phyloP scores from a whole-genome alignment of 1,140 invertebrate genomes.

The Mesaphorura yosii region DNA sequence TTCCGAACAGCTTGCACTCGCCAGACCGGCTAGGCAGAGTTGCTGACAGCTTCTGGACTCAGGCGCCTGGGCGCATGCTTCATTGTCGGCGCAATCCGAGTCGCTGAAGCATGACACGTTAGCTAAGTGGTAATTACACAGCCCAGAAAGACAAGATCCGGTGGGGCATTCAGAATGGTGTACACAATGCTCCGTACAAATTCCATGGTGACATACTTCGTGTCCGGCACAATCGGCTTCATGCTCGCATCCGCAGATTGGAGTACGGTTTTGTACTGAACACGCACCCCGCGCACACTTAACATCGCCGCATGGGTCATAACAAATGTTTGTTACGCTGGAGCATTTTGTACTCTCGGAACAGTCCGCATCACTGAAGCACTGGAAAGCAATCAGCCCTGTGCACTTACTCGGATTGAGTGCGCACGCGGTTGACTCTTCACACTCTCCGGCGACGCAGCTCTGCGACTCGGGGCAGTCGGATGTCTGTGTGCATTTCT shows the following conservation, averaged over 20 bases:
- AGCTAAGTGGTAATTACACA: no score
- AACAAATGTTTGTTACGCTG: no score
- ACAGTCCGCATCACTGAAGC: conserved; percentile 22
- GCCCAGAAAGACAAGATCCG: no score
- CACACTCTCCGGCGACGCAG: conserved; percentile 68
- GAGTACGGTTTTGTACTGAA: conserved; percentile 55
- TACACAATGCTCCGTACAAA: no score
- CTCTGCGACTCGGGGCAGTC: conserved; percentile 70
- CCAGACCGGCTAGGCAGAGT: no score
- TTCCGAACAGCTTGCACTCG: no score
- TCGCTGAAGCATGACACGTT: conserved; percentile 50
- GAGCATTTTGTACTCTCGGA: conserved; percentile 30
- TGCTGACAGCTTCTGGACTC: no score
- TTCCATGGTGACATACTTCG: no score
- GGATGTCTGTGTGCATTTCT: conserved; percentile 57
- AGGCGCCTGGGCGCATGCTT: conserved; percentile 73
- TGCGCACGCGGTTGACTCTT: conserved; percentile 60
- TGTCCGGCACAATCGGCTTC: conserved; percentile 68
- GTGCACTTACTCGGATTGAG: conserved; percentile 50
- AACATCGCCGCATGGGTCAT: no score
- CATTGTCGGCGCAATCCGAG: conserved; percentile 63
- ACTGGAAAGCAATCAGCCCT: conserved; percentile 35
- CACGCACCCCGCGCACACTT: no score
- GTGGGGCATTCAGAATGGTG: no score
- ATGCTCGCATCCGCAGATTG: conserved; percentile 59